These are phyloP conservation scores for Bunonema sp. DNA, from an alignment of 2,888 invertebrate genomes.

Conservation along the genomic window DNA sequence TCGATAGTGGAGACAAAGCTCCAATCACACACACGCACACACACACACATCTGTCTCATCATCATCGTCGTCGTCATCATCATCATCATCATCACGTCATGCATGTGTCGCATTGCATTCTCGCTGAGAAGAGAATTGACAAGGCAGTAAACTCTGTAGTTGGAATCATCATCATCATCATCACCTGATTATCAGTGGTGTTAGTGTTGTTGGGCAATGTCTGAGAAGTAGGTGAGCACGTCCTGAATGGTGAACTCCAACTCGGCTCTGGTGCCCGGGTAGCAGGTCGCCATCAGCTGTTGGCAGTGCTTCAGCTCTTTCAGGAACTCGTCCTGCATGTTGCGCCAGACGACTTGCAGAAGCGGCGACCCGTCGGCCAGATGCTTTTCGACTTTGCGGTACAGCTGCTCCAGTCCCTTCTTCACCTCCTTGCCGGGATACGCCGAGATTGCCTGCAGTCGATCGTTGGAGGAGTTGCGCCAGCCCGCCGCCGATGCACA, in stretches of 20 bases:
- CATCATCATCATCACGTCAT: too few species aligned
- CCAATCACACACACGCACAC: too few species aligned
- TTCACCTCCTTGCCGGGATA: slow-evolving; percentile 69
- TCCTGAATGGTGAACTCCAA: slow-evolving; percentile 87
- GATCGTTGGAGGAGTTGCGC: too few species aligned
- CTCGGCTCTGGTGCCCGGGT: slow-evolving; percentile 32
- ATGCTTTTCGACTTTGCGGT: slow-evolving; percentile 71
- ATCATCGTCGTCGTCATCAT: too few species aligned
- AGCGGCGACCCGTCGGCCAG: slow-evolving; percentile 53
- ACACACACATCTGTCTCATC: too few species aligned
- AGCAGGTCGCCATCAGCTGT: slow-evolving; percentile 53
- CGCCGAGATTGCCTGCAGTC: slow-evolving; percentile 64
- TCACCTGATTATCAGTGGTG: too few species aligned
- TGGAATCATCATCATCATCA: too few species aligned
- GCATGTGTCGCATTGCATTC: too few species aligned
- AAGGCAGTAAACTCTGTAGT: too few species aligned
- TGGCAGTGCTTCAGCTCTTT: slow-evolving; percentile 83
- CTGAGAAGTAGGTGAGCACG: slow-evolving; percentile 86
- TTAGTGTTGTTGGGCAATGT: slow-evolving; percentile 84
- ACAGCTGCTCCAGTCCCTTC: slow-evolving; percentile 35
- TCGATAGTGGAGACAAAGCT: too few species aligned
- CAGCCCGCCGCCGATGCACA: not conserved
- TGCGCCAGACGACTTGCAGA: slow-evolving; percentile 81
- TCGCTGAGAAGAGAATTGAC: too few species aligned
- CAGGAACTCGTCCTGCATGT: slow-evolving; percentile 97